Conservation (phyloP, 2,113 vertebrate genomes). For the Nannobrachium achirus region DNA sequence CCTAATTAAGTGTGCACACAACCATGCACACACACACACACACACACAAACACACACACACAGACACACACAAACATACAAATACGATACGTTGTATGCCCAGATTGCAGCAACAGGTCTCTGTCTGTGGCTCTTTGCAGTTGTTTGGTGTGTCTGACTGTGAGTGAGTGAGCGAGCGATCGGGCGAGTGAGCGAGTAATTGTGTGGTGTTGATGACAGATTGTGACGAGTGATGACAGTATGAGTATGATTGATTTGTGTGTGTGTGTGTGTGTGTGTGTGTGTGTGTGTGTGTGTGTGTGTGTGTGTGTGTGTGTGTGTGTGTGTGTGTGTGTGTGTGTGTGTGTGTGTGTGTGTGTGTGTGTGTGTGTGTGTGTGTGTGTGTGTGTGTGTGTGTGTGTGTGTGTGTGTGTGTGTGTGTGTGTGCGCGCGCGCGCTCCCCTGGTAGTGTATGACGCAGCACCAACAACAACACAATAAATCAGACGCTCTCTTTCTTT, state of each 20-base stretch:
- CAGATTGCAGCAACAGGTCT: no score
- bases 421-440: constrained; percentile 1
- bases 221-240: neutral
- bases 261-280: neutral
- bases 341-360: neutral
- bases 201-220: no score
- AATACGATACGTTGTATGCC: no score
- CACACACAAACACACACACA: neutral
- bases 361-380: neutral
- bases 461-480: constrained; percentile 40
- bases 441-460: constrained; percentile 7
- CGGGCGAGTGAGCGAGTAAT: no score
- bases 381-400: neutral
- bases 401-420: neutral
- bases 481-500: constrained; percentile 18
- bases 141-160: no score
- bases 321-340: no score
- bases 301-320: no score
- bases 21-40: neutral
- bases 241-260: neutral
- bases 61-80: neutral
- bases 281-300: neutral
- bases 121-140: no score
- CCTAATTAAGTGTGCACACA: neutral
- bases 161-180: no score